Evolutionary conservation across 2,888 invertebrate species (phyloP), one percentile per base, ranked within the genome.

Genomic region (Nesidiocoris tenuis): DNA sequence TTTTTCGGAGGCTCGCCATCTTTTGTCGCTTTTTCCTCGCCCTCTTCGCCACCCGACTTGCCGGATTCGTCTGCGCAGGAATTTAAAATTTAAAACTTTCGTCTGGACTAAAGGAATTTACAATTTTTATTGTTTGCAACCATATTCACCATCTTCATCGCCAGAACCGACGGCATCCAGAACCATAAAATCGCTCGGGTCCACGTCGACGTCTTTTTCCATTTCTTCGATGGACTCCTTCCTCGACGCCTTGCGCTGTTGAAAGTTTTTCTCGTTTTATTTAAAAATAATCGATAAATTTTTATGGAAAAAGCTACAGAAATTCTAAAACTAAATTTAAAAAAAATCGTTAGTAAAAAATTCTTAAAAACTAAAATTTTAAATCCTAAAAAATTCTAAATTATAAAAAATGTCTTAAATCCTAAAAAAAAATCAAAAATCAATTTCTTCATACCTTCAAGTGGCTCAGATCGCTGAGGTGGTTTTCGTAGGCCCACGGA

Each of bases 151-250:
- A 84, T 85, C 89, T 90, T 91, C 91, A 85, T 85, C 89, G 90
- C 91, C 91, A 84, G 93, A 93, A 5, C 94, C 94, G 25, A 94
- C 92, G 1, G 94, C 93, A 84, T 94, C 94, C n/a, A 94, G 87
- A 0, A 94, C 93, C 87, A 93, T 91, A 82, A 93, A 94, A 82
- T 93, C 92, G 80, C 93, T 93, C 79, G 94, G 86, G 84, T 92
- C 91, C 2, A 91, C 88, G 82, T 90, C 90, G 83, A 90, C 90
- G 19, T 78, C 79, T 18, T 76, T 78, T 18, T 79, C 79, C 21
- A 74, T 79, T 3, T 12, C 39, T 39, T 39, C 39, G 39, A 39
- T 12, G 12, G 12, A 39, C 12, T 77, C 68, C 54, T 72, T 77
- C 68, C 55, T 61, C 12, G 16, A 61, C 25, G 57, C 59, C 21